Percentiles rank a stretch among this genome's conserved stretches.
These are phyloP conservation scores for Oreochromis mossambicus DNA, from an alignment of 2,797 vertebrate species.

Conservation along the genomic window DNA sequence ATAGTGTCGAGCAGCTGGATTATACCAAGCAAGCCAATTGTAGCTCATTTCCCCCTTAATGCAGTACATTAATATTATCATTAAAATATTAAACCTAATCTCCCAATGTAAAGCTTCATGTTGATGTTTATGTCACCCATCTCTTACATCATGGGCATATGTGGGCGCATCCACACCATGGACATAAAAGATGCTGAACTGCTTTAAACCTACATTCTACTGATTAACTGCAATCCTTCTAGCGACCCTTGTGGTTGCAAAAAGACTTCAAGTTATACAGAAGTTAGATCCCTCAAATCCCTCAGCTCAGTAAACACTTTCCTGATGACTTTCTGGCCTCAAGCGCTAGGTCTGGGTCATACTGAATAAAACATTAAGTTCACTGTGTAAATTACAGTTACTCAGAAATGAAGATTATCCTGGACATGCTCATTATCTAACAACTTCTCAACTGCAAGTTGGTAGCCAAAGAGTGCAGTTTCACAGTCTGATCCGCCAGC, in stretches of 20 bases:
- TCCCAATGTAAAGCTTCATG: neutral
- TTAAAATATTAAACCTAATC: neutral
- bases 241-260: neutral
- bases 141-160: neutral
- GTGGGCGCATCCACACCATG: neutral
- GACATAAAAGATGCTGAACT: neutral
- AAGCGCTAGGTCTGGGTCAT: neutral
- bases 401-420: neutral
- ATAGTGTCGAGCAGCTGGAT: neutral
- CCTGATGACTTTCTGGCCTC: neutral
- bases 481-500: neutral
- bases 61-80: neutral
- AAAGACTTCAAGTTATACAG: neutral
- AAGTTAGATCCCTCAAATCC: neutral
- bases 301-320: neutral
- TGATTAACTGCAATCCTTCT: neutral
- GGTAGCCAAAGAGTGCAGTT: neutral
- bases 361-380: neutral
- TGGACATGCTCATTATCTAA: neutral
- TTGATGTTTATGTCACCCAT: neutral
- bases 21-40: neutral
- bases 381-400: neutral
- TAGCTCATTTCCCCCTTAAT: neutral
- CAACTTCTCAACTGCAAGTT: neutral
- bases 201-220: neutral